phyloP scores from a whole-genome alignment of 2,888 invertebrate genomes.

The Drosophila helvetica region DNA sequence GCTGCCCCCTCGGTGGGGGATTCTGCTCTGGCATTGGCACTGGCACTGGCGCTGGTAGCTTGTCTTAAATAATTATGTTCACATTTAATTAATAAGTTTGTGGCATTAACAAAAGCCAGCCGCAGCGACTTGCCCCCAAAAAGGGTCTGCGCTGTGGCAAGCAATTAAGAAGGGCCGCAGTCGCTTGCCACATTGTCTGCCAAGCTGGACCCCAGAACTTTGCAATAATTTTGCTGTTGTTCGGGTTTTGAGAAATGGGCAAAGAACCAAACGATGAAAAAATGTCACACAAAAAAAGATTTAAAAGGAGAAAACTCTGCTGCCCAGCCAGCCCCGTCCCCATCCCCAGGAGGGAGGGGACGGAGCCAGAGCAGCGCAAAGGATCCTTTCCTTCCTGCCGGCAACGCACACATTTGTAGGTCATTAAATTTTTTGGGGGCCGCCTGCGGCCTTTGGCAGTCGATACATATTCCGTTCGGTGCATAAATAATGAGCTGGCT shows the following conservation, averaged over 20 bases:
- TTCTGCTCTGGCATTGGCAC: slow-evolving; percentile 36
- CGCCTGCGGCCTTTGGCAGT: slow-evolving; percentile 45
- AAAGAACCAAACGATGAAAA: slow-evolving; percentile 7
- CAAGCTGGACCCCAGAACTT: slow-evolving; percentile 42
- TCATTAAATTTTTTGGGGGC: slow-evolving; percentile 62
- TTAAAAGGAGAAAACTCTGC: slow-evolving; percentile 10
- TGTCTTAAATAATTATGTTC: slow-evolving; percentile 63
- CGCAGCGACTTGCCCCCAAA: slow-evolving; percentile 9
- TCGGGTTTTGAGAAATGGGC: slow-evolving; percentile 39
- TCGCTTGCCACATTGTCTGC: slow-evolving; percentile 35
- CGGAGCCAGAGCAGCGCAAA: no score
- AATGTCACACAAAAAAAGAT: slow-evolving; percentile 39
- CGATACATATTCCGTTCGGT: slow-evolving; percentile 42
- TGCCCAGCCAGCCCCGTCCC: background rate
- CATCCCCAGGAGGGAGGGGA: background rate
- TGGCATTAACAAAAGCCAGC: slow-evolving; percentile 32
- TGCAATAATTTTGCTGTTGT: slow-evolving; percentile 29
- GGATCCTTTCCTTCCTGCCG: slow-evolving; percentile 53
- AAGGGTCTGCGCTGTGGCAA: slow-evolving; percentile 23
- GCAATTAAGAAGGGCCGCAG: slow-evolving; percentile 31
- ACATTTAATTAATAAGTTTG: slow-evolving; percentile 73
- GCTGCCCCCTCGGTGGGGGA: slow-evolving; percentile 7
- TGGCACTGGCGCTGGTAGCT: slow-evolving; percentile 13
- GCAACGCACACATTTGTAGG: slow-evolving; percentile 53
- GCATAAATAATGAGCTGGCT: slow-evolving; percentile 67